Evolutionary conservation across 2,888 invertebrate species (phyloP).

Genomic region (Eudemis profundana): DNA sequence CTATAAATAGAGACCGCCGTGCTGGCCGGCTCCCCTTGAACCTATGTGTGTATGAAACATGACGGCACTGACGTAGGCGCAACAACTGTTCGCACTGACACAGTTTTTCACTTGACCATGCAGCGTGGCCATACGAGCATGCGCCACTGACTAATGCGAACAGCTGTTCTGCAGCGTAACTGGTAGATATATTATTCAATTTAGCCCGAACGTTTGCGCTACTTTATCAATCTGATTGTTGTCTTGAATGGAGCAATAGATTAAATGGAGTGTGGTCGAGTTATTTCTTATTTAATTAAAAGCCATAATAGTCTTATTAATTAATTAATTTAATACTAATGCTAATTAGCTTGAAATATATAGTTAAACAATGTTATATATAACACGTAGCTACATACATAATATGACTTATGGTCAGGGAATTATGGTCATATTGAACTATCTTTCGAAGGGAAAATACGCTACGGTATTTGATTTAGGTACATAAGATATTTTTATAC

Average conservation of each 20-base stretch:
- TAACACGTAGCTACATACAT: no score
- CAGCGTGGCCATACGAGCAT: constrained; percentile 75
- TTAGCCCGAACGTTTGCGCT: constrained; percentile 18
- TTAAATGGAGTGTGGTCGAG: not conserved
- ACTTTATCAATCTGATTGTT: constrained; percentile 27
- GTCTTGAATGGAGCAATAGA: constrained; percentile 10
- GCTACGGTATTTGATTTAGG: no score
- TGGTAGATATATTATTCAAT: constrained; percentile 38
- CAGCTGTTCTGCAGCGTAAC: constrained; percentile 68
- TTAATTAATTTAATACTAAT: no score
- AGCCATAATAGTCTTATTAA: no score
- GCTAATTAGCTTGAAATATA: no score
- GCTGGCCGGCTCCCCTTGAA: constrained; percentile 83
- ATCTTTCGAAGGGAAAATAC: no score
- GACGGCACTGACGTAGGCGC: constrained; percentile 76
- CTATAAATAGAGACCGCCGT: constrained; percentile 82
- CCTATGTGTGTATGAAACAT: constrained; percentile 72
- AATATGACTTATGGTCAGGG: no score
- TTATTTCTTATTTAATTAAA: not conserved
- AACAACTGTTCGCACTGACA: constrained; percentile 81
- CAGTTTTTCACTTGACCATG: constrained; percentile 80
- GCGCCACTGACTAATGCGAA: constrained; percentile 68
- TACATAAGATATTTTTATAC: no score
- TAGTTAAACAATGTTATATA: no score
- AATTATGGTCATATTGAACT: no score